These are phyloP conservation scores for Eucriotettix oculatus DNA, from an alignment of 2,888 invertebrate genomes.

Conservation along the genomic window DNA sequence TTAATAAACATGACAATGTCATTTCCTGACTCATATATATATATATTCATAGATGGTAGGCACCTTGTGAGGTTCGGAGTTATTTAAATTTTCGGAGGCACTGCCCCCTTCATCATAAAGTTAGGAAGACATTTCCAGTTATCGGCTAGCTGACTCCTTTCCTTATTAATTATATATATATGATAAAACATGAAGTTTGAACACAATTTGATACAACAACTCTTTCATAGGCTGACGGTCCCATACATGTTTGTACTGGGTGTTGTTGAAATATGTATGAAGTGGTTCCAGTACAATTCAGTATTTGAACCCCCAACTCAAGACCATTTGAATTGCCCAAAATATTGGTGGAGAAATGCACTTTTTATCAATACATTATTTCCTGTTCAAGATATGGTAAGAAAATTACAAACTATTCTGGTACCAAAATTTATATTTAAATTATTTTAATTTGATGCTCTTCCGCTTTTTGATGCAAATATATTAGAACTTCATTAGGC, in stretches of 20 bases:
- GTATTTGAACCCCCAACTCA: conserved; percentile 35
- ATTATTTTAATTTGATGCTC: too few relatives aligned
- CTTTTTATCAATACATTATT: conserved; percentile 43
- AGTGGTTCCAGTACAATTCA: conserved; percentile 27
- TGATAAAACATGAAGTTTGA: neutral
- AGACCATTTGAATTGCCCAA: conserved; percentile 38
- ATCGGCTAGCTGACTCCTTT: too few relatives aligned
- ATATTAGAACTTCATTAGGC: too few relatives aligned
- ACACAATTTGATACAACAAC: neutral
- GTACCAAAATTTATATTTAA: too few relatives aligned
- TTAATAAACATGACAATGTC: too few relatives aligned
- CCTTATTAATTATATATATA: too few relatives aligned
- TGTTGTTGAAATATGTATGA: conserved; percentile 27
- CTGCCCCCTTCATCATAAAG: too few relatives aligned
- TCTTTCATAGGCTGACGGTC: conserved; percentile 46
- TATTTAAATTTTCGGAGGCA: too few relatives aligned
- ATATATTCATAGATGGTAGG: too few relatives aligned
- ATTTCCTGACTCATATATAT: neutral
- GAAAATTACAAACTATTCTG: conserved; percentile 6
- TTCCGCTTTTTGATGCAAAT: too few relatives aligned
- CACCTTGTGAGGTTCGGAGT: too few relatives aligned
- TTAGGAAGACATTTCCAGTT: too few relatives aligned
- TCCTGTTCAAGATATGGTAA: conserved; percentile 39
- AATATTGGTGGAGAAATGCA: conserved; percentile 46
- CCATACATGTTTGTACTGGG: conserved; percentile 48